Percentiles rank a stretch among this genome's conserved stretches.
These are phyloP conservation scores for Sakesphorus luctuosus DNA, from an alignment of 2,113 vertebrate genomes.

Conservation along the genomic window DNA sequence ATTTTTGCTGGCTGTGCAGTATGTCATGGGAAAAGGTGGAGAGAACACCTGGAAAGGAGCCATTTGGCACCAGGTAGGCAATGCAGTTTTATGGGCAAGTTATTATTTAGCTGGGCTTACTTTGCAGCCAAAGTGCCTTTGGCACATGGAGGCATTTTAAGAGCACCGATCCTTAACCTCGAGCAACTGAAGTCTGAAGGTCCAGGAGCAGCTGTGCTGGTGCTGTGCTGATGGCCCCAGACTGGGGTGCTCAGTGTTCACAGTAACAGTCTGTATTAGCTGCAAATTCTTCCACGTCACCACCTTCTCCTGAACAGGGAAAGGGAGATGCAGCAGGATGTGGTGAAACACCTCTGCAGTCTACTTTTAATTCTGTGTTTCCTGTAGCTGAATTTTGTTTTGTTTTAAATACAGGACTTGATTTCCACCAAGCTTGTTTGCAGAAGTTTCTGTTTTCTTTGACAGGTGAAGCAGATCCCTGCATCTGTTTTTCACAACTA, in stretches of 20 bases:
- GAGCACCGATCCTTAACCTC: not conserved
- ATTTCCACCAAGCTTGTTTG: not conserved
- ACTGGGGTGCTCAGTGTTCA: not conserved
- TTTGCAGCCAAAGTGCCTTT: not conserved
- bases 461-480: not conserved
- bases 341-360: not conserved
- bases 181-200: not conserved
- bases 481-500: not conserved
- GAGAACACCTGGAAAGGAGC: not conserved
- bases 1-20: not conserved
- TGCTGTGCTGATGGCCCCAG: accelerated
- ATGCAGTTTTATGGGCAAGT: not conserved
- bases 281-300: not conserved
- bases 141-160: not conserved
- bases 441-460: not conserved
- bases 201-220: not conserved
- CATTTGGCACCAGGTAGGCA: not conserved
- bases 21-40: not conserved
- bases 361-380: not conserved
- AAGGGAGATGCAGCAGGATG: not conserved
- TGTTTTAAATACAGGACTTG: not conserved
- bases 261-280: not conserved
- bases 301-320: not conserved
- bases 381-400: not conserved
- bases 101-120: conserved; percentile 20